Evolutionary conservation across 2,888 invertebrate species (phyloP).

Genomic region (Chironomus tentans): DNA sequence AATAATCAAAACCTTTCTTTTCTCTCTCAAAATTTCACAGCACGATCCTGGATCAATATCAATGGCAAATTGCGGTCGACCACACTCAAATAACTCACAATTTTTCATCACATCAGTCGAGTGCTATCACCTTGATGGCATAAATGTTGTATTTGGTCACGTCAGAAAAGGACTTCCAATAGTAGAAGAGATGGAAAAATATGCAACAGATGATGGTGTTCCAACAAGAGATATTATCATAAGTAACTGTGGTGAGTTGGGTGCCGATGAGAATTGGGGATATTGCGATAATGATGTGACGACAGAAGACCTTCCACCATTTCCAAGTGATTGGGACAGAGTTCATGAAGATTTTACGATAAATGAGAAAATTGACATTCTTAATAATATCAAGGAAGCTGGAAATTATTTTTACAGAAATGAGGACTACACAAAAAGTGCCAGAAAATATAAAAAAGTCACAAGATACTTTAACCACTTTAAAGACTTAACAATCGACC

Average conservation of each 20-base stretch:
- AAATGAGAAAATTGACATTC: conserved; percentile 44
- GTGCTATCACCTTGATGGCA: conserved; percentile 67
- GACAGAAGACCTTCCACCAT: conserved; percentile 61
- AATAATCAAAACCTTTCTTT: conserved; percentile 29
- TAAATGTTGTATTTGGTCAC: conserved; percentile 73
- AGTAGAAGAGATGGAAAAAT: conserved; percentile 59
- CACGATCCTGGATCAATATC: conserved; percentile 58
- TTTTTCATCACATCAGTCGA: conserved; percentile 79
- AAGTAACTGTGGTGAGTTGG: conserved; percentile 63
- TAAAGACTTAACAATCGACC: conserved; percentile 34
- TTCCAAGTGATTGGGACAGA: conserved; percentile 62
- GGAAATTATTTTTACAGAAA: conserved; percentile 62
- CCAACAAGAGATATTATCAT: conserved; percentile 59
- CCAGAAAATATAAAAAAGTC: conserved; percentile 70
- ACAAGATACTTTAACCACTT: conserved; percentile 55
- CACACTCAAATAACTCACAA: conserved; percentile 86
- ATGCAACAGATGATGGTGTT: conserved; percentile 48
- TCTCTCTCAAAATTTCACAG: conserved; percentile 39
- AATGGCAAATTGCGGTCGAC: conserved; percentile 68
- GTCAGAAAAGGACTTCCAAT: conserved; percentile 68
- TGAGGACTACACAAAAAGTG: conserved; percentile 53
- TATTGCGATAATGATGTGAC: conserved; percentile 61
- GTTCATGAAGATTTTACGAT: conserved; percentile 34
- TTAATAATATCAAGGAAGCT: conserved; percentile 56
- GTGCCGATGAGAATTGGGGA: conserved; percentile 52